These are phyloP conservation scores for Tapirus indicus DNA, from an alignment of 2,797 vertebrate genomes.

Conservation along the genomic window DNA sequence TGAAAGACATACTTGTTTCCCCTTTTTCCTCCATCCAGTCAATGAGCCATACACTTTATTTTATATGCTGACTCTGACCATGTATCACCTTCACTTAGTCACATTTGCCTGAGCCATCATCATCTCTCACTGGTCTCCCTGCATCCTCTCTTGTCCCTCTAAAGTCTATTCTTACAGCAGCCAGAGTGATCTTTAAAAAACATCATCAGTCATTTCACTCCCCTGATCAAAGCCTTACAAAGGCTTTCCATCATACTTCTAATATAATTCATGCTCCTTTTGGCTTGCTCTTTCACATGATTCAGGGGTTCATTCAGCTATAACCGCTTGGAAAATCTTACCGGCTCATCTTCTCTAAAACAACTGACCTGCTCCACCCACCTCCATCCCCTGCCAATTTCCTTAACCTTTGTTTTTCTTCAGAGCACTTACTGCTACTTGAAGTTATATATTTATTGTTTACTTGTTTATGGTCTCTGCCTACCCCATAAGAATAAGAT, in stretches of 20 bases:
- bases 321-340: background rate
- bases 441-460: background rate
- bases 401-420: background rate
- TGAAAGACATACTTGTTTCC: background rate
- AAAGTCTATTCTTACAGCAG: background rate
- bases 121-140: background rate
- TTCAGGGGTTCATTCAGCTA: background rate
- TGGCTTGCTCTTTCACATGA: background rate
- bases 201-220: background rate
- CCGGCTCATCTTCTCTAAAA: background rate
- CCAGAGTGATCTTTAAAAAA: background rate
- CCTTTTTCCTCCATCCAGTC: background rate
- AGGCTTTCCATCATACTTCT: background rate
- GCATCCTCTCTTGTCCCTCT: background rate
- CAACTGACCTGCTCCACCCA: background rate
- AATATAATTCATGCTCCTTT: background rate
- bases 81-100: background rate
- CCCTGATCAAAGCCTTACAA: background rate
- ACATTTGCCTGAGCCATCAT: background rate
- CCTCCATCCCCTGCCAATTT: background rate
- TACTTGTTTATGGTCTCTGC: background rate
- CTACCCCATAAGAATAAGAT: background rate
- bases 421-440: background rate
- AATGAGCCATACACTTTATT: background rate
- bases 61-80: background rate